These are phyloP conservation scores for Operophtera brumata DNA, from an alignment of 2,888 invertebrate species.

Conservation along the genomic window DNA sequence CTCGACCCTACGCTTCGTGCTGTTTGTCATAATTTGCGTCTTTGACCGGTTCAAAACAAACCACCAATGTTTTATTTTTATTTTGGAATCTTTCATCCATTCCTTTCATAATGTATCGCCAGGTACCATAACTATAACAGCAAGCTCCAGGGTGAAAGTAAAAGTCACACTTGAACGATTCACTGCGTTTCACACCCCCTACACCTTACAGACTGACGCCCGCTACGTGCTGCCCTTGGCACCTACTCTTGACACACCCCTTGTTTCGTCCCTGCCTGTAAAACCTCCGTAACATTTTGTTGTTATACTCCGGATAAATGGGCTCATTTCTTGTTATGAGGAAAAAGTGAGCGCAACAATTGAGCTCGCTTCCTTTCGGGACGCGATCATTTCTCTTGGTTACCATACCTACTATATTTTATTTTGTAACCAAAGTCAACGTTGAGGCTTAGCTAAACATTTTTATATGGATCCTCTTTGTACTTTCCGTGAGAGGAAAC, in stretches of 20 bases:
- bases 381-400: slow-evolving; percentile 32
- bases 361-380: slow-evolving; percentile 39
- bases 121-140: no score
- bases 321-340: slow-evolving; percentile 51
- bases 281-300: slow-evolving; percentile 22
- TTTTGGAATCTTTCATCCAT: no score
- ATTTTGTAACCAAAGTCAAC: background rate
- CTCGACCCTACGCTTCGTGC: no score
- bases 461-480: background rate
- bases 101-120: no score
- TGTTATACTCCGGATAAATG: slow-evolving; percentile 42
- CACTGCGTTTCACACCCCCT: slow-evolving; percentile 1
- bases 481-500: background rate
- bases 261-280: slow-evolving; percentile 7
- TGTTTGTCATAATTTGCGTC: no score
- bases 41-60: no score
- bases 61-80: no score
- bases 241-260: background rate
- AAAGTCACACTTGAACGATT: background rate
- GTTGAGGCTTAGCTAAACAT: background rate
- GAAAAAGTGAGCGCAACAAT: slow-evolving; percentile 52
- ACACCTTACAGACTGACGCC: background rate
- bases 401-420: slow-evolving; percentile 14
- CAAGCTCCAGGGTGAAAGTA: background rate
- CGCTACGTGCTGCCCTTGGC: background rate